These are phyloP conservation scores for Odocoileus hemionus DNA, from an alignment of 2,113 vertebrate species.

Conservation along the genomic window DNA sequence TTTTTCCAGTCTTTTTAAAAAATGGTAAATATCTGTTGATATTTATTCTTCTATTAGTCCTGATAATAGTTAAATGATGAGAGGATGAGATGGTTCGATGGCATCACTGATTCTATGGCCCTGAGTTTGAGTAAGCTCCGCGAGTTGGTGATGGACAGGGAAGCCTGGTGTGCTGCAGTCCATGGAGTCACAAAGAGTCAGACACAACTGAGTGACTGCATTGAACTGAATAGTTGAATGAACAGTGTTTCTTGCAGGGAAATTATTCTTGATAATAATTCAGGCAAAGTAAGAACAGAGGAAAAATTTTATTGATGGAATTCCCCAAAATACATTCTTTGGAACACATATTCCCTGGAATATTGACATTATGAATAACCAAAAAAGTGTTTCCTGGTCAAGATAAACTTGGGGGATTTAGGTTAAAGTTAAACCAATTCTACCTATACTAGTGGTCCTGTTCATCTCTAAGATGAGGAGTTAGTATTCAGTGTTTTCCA, in stretches of 20 bases:
- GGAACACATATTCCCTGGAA: background rate
- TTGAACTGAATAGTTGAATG: background rate
- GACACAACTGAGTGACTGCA: background rate
- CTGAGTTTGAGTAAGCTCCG: background rate
- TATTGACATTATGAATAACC: background rate
- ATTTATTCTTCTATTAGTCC: background rate
- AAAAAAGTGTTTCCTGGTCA: background rate
- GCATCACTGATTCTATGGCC: background rate
- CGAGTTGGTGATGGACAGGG: background rate
- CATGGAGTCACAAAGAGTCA: background rate
- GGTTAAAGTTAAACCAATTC: slow-evolving; percentile 14
- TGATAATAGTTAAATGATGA: background rate
- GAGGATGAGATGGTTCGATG: background rate
- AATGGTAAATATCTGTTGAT: slow-evolving; percentile 13
- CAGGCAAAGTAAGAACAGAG: background rate
- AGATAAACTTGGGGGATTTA: slow-evolving; percentile 1
- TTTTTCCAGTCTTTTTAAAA: background rate
- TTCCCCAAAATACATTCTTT: background rate
- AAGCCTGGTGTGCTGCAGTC: background rate
- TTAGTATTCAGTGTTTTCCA: background rate
- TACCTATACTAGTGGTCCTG: background rate
- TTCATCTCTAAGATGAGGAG: background rate
- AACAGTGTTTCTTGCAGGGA: background rate
- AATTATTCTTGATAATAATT: slow-evolving; percentile 11
- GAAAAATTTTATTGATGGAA: slow-evolving; percentile 7